Percentiles rank a stretch among this genome's conserved stretches.
Conservation (phyloP, 2,888 invertebrate species). For the Tipula unca region DNA sequence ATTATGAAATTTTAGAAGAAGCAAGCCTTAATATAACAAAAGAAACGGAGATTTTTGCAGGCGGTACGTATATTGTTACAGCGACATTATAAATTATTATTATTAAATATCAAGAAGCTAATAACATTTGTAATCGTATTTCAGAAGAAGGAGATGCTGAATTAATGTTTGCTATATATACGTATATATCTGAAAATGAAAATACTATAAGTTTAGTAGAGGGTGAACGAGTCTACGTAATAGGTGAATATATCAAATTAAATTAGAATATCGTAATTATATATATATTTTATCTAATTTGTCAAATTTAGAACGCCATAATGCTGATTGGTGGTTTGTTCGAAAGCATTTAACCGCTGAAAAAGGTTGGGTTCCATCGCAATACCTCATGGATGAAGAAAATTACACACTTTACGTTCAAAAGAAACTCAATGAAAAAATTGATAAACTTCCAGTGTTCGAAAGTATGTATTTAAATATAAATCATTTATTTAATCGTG, state of each 20-base stretch:
- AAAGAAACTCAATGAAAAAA: slow-evolving; percentile 82
- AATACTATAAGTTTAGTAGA: slow-evolving; percentile 84
- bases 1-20: slow-evolving; percentile 48
- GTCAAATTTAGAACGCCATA: slow-evolving; percentile 56
- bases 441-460: slow-evolving; percentile 83
- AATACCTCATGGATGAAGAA: slow-evolving; percentile 72
- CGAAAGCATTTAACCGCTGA: slow-evolving; percentile 82
- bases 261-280: background rate
- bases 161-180: slow-evolving; percentile 72
- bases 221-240: slow-evolving; percentile 78
- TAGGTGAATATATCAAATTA: slow-evolving; percentile 45
- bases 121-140: background rate
- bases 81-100: background rate
- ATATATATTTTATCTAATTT: background rate
- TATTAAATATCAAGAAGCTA: background rate
- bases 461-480: slow-evolving; percentile 61
- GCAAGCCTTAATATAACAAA: slow-evolving; percentile 61
- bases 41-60: slow-evolving; percentile 50
- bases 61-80: slow-evolving; percentile 36
- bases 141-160: slow-evolving; percentile 53
- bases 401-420: slow-evolving; percentile 77
- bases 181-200: slow-evolving; percentile 77
- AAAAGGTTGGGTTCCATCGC: slow-evolving; percentile 89
- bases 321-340: slow-evolving; percentile 90
- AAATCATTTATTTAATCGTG: background rate